phyloP scores from a whole-genome alignment of 2,113 vertebrate species.

The Eurystomus gularis region DNA sequence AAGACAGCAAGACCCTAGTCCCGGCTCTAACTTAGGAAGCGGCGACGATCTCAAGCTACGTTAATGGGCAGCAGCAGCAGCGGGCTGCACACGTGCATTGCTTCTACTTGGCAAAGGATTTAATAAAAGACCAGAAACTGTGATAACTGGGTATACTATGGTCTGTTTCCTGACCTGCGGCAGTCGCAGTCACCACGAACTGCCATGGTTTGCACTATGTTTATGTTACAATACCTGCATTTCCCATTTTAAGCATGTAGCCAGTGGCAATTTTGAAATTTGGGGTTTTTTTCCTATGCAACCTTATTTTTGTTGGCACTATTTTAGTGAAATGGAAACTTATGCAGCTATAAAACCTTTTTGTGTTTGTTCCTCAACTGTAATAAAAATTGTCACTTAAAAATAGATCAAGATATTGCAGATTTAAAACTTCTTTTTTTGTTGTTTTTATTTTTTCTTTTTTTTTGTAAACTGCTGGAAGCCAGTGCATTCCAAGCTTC shows the following conservation, averaged over 20 bases:
- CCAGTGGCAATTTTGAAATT: conserved; percentile 79
- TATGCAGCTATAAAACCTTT: conserved; percentile 70
- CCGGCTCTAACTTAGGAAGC: conserved; percentile 91
- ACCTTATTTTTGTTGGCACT: conserved; percentile 82
- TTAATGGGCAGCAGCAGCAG: conserved; percentile 61
- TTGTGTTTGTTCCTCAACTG: conserved; percentile 53
- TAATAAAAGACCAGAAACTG: conserved; percentile 82
- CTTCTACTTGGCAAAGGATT: conserved; percentile 74
- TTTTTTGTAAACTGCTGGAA: conserved; percentile 54
- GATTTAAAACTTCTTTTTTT: conserved; percentile 53
- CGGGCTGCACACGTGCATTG: conserved; percentile 56
- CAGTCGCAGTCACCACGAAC: conserved; percentile 65
- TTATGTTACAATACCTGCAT: conserved; percentile 79
- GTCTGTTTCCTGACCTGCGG: conserved; percentile 75
- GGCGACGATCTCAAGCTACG: conserved; percentile 95
- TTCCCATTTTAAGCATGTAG: conserved; percentile 84
- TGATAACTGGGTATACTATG: conserved; percentile 78
- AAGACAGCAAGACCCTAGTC: conserved; percentile 97
- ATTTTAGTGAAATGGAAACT: conserved; percentile 77
- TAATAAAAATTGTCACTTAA: conserved; percentile 76
- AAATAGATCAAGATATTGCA: conserved; percentile 69
- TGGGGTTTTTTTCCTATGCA: conserved; percentile 77
- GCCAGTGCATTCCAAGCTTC: conserved; percentile 62
- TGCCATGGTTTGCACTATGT: conserved; percentile 93
- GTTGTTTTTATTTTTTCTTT: no score